phyloP scores from a whole-genome alignment of 1,140 invertebrate species.

The Drosophila repleta region DNA sequence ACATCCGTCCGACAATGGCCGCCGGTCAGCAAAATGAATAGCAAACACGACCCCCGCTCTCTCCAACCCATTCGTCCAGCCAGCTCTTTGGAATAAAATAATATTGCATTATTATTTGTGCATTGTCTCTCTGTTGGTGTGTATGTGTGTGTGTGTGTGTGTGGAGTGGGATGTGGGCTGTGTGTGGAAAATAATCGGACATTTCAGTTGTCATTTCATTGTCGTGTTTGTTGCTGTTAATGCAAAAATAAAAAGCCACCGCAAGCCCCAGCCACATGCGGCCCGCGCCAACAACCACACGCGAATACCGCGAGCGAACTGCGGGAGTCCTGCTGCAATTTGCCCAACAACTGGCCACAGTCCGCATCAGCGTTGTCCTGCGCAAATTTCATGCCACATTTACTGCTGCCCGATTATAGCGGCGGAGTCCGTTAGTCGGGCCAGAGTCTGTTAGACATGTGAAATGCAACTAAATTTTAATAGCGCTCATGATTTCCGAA shows the following conservation, averaged over 20 bases:
- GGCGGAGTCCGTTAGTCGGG: conserved; percentile 7
- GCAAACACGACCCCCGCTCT: conserved; percentile 26
- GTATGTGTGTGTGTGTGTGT: conserved; percentile 18
- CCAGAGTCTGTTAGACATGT: conserved; percentile 23
- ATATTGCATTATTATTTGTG: conserved; percentile 81
- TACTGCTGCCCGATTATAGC: conserved; percentile 44
- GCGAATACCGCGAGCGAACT: conserved; percentile 40
- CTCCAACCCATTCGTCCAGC: background rate
- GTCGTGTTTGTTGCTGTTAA: conserved; percentile 82
- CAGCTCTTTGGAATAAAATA: conserved; percentile 74
- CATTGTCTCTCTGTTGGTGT: conserved; percentile 27
- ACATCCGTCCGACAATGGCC: conserved; percentile 78
- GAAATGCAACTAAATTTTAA: conserved; percentile 70
- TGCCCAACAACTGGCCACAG: conserved; percentile 30
- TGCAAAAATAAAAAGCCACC: conserved; percentile 79
- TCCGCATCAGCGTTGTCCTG: conserved; percentile 26
- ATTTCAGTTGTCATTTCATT: conserved; percentile 83
- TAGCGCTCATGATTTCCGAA: conserved; percentile 79
- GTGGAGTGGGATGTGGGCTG: background rate
- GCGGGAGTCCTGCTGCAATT: conserved; percentile 20
- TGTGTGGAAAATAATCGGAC: conserved; percentile 67
- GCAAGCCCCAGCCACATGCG: conserved; percentile 9
- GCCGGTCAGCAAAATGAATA: conserved; percentile 55
- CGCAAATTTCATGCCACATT: conserved; percentile 66
- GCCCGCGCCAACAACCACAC: conserved; percentile 26